Conservation (phyloP, 1,140 invertebrate species). For the Pseudachorutes palmiensis region DNA sequence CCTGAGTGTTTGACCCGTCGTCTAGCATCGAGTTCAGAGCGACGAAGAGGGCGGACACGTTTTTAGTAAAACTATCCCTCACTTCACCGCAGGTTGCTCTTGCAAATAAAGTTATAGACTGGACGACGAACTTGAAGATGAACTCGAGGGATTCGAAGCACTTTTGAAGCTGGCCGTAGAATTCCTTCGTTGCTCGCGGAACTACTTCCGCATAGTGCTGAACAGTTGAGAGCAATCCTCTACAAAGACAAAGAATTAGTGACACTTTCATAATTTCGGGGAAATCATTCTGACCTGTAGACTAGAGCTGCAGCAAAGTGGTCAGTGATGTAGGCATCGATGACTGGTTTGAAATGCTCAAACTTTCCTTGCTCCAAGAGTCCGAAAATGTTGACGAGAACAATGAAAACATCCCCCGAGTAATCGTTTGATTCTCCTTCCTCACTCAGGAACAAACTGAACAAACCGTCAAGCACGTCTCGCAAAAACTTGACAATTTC, state of each 20-base stretch:
- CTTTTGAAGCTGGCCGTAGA: slow-evolving; percentile 78
- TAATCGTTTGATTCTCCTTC: slow-evolving; percentile 73
- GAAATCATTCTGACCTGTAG: slow-evolving; percentile 63
- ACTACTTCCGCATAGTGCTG: slow-evolving; percentile 85
- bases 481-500: slow-evolving; percentile 95
- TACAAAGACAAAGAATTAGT: slow-evolving; percentile 39
- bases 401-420: slow-evolving; percentile 67
- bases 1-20: not conserved
- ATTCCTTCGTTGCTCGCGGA: slow-evolving; percentile 58
- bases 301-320: slow-evolving; percentile 92
- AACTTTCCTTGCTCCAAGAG: slow-evolving; percentile 85
- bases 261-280: not conserved
- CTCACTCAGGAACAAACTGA: slow-evolving; percentile 87
- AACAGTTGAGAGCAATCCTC: slow-evolving; percentile 74
- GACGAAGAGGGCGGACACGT: slow-evolving; percentile 65
- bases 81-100: slow-evolving; percentile 76
- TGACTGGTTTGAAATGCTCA: slow-evolving; percentile 88
- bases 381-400: slow-evolving; percentile 73
- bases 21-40: slow-evolving; percentile 66
- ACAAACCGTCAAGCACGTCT: slow-evolving; percentile 88
- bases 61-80: slow-evolving; percentile 72
- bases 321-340: slow-evolving; percentile 89
- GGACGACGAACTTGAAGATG: slow-evolving; percentile 91
- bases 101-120: slow-evolving; percentile 79
- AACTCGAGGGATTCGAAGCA: slow-evolving; percentile 86